phyloP scores from a whole-genome alignment of 2,797 vertebrate species.

The Scolopax rusticola region DNA sequence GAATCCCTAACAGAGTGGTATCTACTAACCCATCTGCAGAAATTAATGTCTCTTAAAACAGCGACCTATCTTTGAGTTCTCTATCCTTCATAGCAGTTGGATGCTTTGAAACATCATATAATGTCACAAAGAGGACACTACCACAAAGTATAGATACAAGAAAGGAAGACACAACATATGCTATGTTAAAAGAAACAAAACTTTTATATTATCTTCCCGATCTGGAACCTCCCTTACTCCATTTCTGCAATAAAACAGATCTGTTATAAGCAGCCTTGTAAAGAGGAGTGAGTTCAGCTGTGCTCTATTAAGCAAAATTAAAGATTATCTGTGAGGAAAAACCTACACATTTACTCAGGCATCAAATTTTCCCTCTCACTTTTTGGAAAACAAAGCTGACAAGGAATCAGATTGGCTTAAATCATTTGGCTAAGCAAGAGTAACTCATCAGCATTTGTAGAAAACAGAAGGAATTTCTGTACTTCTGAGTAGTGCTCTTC shows the following conservation, averaged over 20 bases:
- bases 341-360: background rate
- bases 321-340: background rate
- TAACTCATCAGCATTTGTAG: background rate
- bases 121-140: background rate
- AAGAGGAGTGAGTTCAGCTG: background rate
- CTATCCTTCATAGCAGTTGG: background rate
- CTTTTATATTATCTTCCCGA: background rate
- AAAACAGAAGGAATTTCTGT: background rate
- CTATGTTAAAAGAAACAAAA: background rate
- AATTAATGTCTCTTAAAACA: background rate
- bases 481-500: background rate
- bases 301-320: background rate
- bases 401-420: background rate
- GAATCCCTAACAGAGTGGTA: background rate
- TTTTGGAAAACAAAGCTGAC: conserved; percentile 11
- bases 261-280: background rate
- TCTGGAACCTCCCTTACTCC: background rate
- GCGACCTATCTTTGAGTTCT: background rate
- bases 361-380: background rate
- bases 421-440: background rate
- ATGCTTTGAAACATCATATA: background rate
- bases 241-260: background rate
- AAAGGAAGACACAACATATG: background rate
- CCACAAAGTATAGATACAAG: background rate
- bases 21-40: background rate